phyloP scores from a whole-genome alignment of 1,140 invertebrate genomes.

The Contarinia nasturtii region DNA sequence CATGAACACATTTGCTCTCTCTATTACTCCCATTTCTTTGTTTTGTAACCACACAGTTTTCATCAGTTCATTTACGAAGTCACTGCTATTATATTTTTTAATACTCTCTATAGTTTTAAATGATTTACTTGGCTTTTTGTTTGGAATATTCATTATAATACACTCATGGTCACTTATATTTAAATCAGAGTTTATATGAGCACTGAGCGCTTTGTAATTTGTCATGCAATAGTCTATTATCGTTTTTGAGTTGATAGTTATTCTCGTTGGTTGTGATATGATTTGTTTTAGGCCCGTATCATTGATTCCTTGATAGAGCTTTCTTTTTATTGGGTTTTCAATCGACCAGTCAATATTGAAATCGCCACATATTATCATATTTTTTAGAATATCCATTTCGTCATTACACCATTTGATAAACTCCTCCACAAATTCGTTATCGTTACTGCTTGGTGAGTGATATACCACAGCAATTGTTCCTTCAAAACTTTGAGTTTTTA shows the following conservation, averaged over 20 bases:
- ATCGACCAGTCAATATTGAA: not conserved
- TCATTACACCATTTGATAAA: not conserved
- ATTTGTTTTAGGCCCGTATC: not conserved
- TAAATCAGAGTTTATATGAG: too few species aligned
- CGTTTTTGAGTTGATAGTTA: constrained; percentile 4
- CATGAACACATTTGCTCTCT: too few species aligned
- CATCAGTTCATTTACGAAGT: too few species aligned
- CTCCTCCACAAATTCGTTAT: not conserved
- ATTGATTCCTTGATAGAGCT: not conserved
- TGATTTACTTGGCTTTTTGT: too few species aligned
- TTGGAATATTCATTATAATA: too few species aligned
- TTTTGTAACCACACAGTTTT: too few species aligned
- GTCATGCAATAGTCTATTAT: too few species aligned
- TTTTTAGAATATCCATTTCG: not conserved
- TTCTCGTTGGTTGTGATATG: not conserved
- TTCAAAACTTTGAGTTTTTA: not conserved
- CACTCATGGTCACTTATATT: too few species aligned
- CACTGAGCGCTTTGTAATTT: too few species aligned
- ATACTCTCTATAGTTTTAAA: too few species aligned
- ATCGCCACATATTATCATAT: not conserved
- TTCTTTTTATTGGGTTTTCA: not conserved
- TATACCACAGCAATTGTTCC: not conserved
- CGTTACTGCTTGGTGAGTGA: not conserved
- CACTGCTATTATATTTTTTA: too few species aligned
- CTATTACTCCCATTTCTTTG: too few species aligned